phyloP scores from a whole-genome alignment of 2,113 vertebrate species.

The Scophthalmus maximus region DNA sequence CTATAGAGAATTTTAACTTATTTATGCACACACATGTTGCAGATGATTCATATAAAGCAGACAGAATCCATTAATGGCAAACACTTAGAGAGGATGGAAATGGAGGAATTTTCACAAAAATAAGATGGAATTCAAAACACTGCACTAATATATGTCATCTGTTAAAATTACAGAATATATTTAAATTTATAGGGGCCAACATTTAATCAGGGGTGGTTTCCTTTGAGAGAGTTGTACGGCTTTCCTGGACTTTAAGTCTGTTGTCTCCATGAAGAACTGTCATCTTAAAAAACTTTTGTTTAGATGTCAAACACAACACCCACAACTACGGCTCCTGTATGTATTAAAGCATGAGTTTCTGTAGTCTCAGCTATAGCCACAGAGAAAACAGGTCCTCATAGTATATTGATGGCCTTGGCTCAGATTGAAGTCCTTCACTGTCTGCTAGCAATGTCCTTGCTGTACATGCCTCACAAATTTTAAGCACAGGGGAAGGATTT shows the following conservation, averaged over 20 bases:
- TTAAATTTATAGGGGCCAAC: too few species aligned
- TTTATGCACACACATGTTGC: neutral
- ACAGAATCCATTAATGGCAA: neutral
- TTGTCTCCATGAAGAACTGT: too few species aligned
- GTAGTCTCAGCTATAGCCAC: constrained; percentile 21
- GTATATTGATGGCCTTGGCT: constrained; percentile 56
- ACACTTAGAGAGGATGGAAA: too few species aligned
- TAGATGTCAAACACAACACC: neutral
- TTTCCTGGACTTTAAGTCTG: neutral
- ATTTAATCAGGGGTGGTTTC: neutral
- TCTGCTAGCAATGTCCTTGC: constrained; percentile 58
- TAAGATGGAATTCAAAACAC: neutral
- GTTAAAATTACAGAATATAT: neutral
- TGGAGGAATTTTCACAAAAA: neutral
- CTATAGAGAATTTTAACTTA: neutral
- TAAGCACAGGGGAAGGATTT: constrained; percentile 53
- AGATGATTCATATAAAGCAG: neutral
- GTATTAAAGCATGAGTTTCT: neutral
- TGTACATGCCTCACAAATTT: constrained; percentile 73
- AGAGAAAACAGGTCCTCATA: constrained; percentile 25
- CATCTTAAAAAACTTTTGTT: neutral
- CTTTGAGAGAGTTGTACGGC: neutral
- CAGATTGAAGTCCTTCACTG: constrained; percentile 67
- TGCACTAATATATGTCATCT: neutral
- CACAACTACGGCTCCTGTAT: neutral